A percentile compares a stretch with the other conserved stretches of the same genome.
Evolutionary conservation across 2,888 invertebrate species (phyloP).

Genomic region (Synergus gifuensis): DNA sequence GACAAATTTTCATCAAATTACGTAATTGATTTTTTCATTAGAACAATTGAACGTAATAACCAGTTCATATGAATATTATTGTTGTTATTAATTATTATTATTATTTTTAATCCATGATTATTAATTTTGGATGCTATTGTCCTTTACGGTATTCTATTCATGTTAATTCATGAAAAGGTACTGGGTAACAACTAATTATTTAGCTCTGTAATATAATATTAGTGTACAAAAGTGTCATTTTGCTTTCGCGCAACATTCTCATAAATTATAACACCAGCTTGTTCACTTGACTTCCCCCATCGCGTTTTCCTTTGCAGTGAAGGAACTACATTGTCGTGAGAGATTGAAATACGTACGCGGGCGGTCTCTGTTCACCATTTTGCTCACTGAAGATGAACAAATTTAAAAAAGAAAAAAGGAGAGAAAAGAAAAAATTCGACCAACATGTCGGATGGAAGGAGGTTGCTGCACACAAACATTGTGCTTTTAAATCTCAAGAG

Average conservation of each 20-base stretch:
- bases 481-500: conserved; percentile 13
- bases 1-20: no score
- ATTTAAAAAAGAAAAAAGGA: neutral
- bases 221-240: conserved; percentile 13
- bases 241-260: neutral
- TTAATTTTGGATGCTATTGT: no score
- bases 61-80: no score
- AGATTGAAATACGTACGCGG: neutral
- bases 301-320: neutral
- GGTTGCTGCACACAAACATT: neutral
- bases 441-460: neutral
- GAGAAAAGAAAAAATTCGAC: neutral
- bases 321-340: neutral
- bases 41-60: no score
- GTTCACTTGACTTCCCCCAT: neutral
- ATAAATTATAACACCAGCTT: conserved; percentile 21
- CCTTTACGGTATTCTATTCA: no score
- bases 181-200: neutral
- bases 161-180: neutral
- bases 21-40: no score
- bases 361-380: neutral
- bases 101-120: no score
- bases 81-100: no score
- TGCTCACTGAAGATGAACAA: neutral
- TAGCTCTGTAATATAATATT: neutral